Conservation (phyloP, 2,797 vertebrate genomes). For the Micropoecilia bifurca region DNA sequence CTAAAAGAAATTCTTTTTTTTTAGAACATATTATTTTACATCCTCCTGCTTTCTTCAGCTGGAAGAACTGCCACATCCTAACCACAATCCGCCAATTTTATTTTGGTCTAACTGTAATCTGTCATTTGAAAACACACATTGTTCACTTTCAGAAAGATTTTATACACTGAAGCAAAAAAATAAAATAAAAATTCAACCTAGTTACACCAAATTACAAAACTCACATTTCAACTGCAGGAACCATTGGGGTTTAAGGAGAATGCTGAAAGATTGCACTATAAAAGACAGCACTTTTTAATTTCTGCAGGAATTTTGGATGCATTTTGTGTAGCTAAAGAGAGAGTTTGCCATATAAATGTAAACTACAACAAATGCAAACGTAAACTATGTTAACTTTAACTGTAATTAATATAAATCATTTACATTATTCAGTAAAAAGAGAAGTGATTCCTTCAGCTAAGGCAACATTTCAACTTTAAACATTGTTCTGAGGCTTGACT, state of each 20-base stretch:
- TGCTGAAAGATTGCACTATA: not conserved
- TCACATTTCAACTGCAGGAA: not conserved
- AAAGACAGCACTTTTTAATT: not conserved
- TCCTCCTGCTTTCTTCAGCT: not conserved
- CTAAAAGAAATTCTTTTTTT: not conserved
- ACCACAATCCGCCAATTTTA: not conserved
- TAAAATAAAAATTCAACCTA: not conserved
- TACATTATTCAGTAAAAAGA: not conserved
- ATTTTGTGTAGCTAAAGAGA: not conserved
- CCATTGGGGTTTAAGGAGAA: not conserved
- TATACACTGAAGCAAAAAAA: not conserved
- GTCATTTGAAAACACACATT: constrained; percentile 1
- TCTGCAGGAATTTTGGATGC: not conserved
- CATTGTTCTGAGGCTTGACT: not conserved
- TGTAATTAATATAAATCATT: not conserved
- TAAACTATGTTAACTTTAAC: not conserved
- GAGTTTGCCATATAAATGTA: not conserved
- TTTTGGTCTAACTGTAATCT: not conserved
- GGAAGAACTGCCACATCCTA: constrained; percentile 15
- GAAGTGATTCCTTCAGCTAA: not conserved
- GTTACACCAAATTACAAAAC: not conserved
- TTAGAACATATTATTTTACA: not conserved
- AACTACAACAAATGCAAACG: no score
- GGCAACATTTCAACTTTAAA: not conserved
- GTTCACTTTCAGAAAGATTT: not conserved